Evolutionary conservation across 2,888 invertebrate genomes (phyloP).

Genomic region (Drosophila flavopinicola): DNA sequence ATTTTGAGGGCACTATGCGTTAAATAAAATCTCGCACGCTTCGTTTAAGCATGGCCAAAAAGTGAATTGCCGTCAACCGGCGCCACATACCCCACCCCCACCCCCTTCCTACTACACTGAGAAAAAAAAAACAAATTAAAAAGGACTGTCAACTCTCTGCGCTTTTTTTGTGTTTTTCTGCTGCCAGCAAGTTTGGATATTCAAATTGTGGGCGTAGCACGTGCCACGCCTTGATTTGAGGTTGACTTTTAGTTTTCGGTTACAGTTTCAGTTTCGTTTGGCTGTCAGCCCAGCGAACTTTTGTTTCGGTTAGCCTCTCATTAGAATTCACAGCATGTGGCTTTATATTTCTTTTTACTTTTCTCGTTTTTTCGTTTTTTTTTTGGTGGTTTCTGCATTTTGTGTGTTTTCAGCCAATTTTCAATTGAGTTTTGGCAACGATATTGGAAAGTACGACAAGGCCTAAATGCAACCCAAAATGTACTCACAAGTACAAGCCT

Average conservation of each 20-base stretch:
- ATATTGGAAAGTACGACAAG: slow-evolving; percentile 6
- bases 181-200: slow-evolving; percentile 37
- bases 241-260: slow-evolving; percentile 55
- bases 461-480: neutral
- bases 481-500: neutral
- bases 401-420: slow-evolving; percentile 36
- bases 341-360: slow-evolving; percentile 13
- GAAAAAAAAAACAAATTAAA: slow-evolving; percentile 49
- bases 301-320: slow-evolving; percentile 36
- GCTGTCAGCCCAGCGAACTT: slow-evolving; percentile 23
- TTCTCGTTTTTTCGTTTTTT: neutral
- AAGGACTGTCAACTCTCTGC: slow-evolving; percentile 58
- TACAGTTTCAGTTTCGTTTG: slow-evolving; percentile 28
- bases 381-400: slow-evolving; percentile 3
- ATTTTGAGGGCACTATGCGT: slow-evolving; percentile 46
- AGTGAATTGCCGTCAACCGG: slow-evolving; percentile 17
- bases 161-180: slow-evolving; percentile 10
- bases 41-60: slow-evolving; percentile 50
- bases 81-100: slow-evolving; percentile 9
- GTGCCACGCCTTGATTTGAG: slow-evolving; percentile 57
- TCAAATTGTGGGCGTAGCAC: slow-evolving; percentile 57
- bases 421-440: slow-evolving; percentile 27
- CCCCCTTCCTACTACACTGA: neutral
- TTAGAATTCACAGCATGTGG: slow-evolving; percentile 52
- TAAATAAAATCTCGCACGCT: slow-evolving; percentile 75